Evolutionary conservation across 1,140 invertebrate genomes (phyloP), one percentile per base, ranked within the genome.

Genomic region (Choristoneura fumiferana): DNA sequence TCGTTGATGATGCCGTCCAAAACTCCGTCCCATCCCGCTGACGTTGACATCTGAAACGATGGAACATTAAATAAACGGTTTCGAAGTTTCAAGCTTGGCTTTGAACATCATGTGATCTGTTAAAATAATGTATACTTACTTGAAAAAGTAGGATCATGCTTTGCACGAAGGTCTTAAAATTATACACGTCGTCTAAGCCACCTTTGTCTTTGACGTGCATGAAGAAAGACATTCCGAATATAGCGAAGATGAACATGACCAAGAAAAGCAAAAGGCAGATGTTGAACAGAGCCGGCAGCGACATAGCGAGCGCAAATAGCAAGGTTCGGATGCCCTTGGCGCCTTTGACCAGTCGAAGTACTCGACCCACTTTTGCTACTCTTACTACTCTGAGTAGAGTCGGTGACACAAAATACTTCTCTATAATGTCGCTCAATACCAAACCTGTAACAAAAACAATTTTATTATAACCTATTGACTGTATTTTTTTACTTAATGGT

Each of bases 151-250:
- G 91, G 81, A 99, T 99, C 94, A 99, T 98, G 77, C 97, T 98
- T 91, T 98, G 95, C 73, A 96, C 95, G 87, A 99, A 99, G n/a
- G 98, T 99, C 88, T 98, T 96, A 90, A 99, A 99, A 90, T 99
- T 99, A 91, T 98, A 99, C 53, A 98, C 96, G 83, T 98, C 97
- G 81, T 99, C 98, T 59, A 99, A 91, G 43, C 97, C 98, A 71
- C 95, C 96, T 78, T 96, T 95, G 78, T 96, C 93, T 87, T 97
- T 98, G 56, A 99, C 97, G 89, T 98, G 95, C 97, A 98, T 98
- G 91, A 99, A 99, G 92, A 99, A 99, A 43, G 97, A 98, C 98
- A 99, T 99, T 62, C 98, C 98, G 88, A 99, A 99, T 78, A 98
- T 99, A 71, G 98, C 97, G 88, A 99, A 99, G 89, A 99, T 99